Evolutionary conservation across 1,140 invertebrate species (phyloP).

Genomic region (Prorops nasuta): DNA sequence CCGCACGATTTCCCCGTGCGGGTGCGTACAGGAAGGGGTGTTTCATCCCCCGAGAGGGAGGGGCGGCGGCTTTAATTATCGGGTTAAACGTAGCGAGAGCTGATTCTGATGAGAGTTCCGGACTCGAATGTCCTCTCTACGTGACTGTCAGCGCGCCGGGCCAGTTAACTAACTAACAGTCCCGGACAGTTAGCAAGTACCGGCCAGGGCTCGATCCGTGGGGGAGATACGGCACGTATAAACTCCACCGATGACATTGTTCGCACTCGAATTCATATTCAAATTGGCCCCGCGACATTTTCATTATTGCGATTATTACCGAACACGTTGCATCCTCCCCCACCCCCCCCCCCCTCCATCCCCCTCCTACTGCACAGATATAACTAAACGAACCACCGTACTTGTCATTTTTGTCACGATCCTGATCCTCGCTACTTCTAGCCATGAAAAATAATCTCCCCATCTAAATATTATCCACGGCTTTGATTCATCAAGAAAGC

Average conservation of each 20-base stretch:
- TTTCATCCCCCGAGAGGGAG: conserved; percentile 6
- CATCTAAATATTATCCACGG: too few relatives aligned
- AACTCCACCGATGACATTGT: conserved; percentile 53
- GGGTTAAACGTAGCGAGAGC: conserved; percentile 56
- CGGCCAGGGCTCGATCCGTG: conserved; percentile 48
- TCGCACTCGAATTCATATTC: conserved; percentile 58
- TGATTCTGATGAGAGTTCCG: conserved; percentile 58
- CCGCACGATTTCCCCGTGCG: conserved; percentile 48
- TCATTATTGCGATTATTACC: conserved; percentile 55
- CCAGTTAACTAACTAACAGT: conserved; percentile 57
- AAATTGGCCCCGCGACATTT: conserved; percentile 53
- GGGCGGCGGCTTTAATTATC: conserved; percentile 52
- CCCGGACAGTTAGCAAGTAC: conserved; percentile 50
- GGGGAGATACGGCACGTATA: conserved; percentile 57
- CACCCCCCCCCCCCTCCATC: conserved; percentile 24
- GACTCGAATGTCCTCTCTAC: conserved; percentile 53
- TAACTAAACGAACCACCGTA: conserved; percentile 18
- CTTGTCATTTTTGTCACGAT: conserved; percentile 4
- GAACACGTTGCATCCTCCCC: conserved; percentile 41
- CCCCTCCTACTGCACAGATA: conserved; percentile 11
- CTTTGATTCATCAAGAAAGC: too few relatives aligned
- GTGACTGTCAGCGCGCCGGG: conserved; percentile 54
- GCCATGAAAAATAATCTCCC: too few relatives aligned
- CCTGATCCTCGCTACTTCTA: neutral
- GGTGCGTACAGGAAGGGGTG: conserved; percentile 24